These are phyloP conservation scores for Zeus faber DNA, from an alignment of 2,113 vertebrate species.

Conservation along the genomic window DNA sequence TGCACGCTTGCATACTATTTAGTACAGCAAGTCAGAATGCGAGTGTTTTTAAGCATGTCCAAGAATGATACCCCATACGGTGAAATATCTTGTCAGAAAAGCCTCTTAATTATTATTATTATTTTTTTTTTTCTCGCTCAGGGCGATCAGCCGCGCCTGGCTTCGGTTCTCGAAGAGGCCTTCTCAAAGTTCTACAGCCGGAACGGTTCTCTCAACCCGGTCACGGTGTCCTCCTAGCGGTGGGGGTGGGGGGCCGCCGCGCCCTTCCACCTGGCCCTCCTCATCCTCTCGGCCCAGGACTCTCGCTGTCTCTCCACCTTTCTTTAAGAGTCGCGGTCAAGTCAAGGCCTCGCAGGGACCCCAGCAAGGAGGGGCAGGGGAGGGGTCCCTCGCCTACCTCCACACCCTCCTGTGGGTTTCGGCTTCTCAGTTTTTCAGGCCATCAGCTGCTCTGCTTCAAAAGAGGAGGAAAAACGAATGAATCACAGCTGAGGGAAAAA, in stretches of 20 bases:
- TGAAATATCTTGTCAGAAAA: too few species aligned
- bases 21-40: too few species aligned
- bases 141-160: conserved; percentile 90
- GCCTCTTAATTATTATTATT: neutral
- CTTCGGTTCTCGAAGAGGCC: conserved; percentile 95
- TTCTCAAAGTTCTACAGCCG: conserved; percentile 94
- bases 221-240: conserved; percentile 93
- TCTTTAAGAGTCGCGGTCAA: conserved; percentile 14
- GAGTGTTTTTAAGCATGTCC: too few species aligned
- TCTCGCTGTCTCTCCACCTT: conserved; percentile 48
- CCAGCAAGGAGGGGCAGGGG: conserved; percentile 22
- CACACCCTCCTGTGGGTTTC: conserved; percentile 46
- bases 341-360: conserved; percentile 11
- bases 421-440: conserved; percentile 32
- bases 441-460: conserved; percentile 68
- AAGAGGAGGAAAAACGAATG: conserved; percentile 50
- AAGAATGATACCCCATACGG: too few species aligned
- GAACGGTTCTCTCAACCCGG: conserved; percentile 88
- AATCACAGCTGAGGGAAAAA: too few species aligned
- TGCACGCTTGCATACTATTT: neutral
- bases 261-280: conserved; percentile 23
- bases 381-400: too few species aligned
- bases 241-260: conserved; percentile 26
- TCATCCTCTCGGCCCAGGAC: conserved; percentile 38
- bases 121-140: conserved; percentile 35